A percentile compares a stretch with the other conserved stretches of the same genome.
These are phyloP conservation scores for Microplitis demolitor DNA, from an alignment of 1,140 invertebrate genomes.

Conservation along the genomic window DNA sequence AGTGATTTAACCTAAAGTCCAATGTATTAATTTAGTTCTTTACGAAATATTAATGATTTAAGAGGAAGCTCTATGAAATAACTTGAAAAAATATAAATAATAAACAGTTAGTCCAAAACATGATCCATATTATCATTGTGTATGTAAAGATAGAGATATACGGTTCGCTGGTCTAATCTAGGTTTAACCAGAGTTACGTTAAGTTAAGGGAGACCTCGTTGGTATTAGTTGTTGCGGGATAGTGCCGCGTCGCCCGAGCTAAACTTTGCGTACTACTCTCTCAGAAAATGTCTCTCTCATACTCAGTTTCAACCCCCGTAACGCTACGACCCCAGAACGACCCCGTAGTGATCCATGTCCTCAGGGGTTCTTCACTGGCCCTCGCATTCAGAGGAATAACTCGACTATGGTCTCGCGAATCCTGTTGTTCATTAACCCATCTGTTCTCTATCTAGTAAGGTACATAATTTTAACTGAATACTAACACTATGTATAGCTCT, in stretches of 20 bases:
- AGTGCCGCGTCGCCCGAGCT: slow-evolving; percentile 33
- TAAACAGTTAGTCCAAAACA: background rate
- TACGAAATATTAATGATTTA: background rate
- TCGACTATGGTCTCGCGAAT: slow-evolving; percentile 10
- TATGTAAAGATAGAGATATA: slow-evolving; percentile 25
- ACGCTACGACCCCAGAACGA: slow-evolving; percentile 10
- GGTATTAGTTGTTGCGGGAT: slow-evolving; percentile 42
- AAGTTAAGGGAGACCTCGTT: slow-evolving; percentile 39
- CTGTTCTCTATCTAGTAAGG: background rate
- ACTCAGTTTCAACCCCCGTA: slow-evolving; percentile 4
- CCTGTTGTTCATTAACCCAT: background rate
- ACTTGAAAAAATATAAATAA: background rate
- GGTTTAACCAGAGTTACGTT: slow-evolving; percentile 42
- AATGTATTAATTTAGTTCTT: background rate
- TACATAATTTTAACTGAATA: slow-evolving; percentile 1
- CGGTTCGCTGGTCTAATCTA: slow-evolving; percentile 45
- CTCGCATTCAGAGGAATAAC: background rate
- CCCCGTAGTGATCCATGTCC: slow-evolving; percentile 8
- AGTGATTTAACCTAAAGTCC: background rate
- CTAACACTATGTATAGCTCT: background rate
- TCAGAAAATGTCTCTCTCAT: background rate
- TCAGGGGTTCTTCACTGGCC: slow-evolving; percentile 13
- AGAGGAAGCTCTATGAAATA: background rate
- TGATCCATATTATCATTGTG: background rate
- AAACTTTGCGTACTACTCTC: slow-evolving; percentile 35